These are phyloP conservation scores for Hermetia illucens DNA, from an alignment of 1,140 invertebrate genomes.

Conservation along the genomic window DNA sequence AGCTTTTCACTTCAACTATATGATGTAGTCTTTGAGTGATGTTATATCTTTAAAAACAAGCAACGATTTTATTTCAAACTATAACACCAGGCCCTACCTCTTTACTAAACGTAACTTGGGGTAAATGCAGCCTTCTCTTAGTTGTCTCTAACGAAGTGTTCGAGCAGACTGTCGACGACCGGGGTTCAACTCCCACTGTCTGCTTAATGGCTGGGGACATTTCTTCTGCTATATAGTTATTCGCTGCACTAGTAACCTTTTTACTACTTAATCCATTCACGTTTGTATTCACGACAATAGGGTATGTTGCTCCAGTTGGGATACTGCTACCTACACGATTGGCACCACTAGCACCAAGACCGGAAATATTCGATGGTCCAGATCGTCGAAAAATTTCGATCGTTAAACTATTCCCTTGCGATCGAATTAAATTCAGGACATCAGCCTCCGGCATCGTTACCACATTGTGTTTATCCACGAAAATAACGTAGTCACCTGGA, in stretches of 20 bases:
- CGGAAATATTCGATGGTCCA: neutral
- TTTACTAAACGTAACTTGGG: slow-evolving; percentile 68
- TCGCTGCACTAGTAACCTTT: slow-evolving; percentile 6
- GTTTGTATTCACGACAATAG: neutral
- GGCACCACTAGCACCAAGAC: neutral
- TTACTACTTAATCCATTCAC: slow-evolving; percentile 2
- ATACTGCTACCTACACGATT: neutral
- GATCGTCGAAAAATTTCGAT: slow-evolving; percentile 60
- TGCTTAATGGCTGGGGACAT: slow-evolving; percentile 16
- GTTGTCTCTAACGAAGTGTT: slow-evolving; percentile 36
- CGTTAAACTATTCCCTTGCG: slow-evolving; percentile 36
- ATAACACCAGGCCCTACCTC: slow-evolving; percentile 50
- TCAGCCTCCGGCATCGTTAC: slow-evolving; percentile 61
- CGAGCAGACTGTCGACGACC: slow-evolving; percentile 39
- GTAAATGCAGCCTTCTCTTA: slow-evolving; percentile 48
- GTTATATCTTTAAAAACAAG: neutral
- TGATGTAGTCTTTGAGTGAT: too few species aligned
- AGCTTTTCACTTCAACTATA: too few species aligned
- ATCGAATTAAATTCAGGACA: slow-evolving; percentile 60
- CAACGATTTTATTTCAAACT: slow-evolving; percentile 28
- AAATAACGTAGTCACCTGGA: slow-evolving; percentile 74
- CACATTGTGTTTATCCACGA: slow-evolving; percentile 72
- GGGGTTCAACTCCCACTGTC: slow-evolving; percentile 12
- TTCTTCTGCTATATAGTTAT: slow-evolving; percentile 3
- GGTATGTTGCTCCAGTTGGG: neutral